Base-by-base conservation (phyloP, 2,113 vertebrate genomes). In the Tapirus terrestris region DNA sequence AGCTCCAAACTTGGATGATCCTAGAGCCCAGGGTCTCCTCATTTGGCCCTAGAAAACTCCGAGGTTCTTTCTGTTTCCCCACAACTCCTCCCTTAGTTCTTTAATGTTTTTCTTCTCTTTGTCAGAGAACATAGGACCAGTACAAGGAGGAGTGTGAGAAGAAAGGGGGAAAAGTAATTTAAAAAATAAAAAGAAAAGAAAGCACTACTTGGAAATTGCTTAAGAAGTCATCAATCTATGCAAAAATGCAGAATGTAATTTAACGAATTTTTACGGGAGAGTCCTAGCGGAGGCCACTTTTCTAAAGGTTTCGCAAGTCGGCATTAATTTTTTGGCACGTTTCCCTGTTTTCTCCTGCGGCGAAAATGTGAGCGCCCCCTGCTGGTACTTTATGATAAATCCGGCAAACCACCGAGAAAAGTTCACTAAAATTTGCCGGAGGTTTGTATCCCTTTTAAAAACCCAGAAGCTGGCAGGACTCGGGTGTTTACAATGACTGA, bases 341-440 rank as follows among this genome's bases (percentile, higher is more conserved):
- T 8, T 23, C 16, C 25, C 13, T 10, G 16, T 81, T 81, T 75
- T 33, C 43, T 84, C 20, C 36, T 23, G 65, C 16, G 23, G 21
- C 17, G 75, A 27, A 72, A 83, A 79, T 89, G 18, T 53, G 63
- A 75, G 76, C n/a, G 12, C 70, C 89, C 77, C 72, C 97, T 97
- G 86, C 91, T 95, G 97, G 95, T 51, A 29, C 14, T 39, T 43
- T 65, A 43, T 67, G 82, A 91, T 43, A 86, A 91, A 43, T 1
- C 85, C 60, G 77, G 45, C 36, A 92, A 87, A 88, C 20, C 29
- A 33, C 5, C 0, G 11, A 95, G 68, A 81, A 72, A 84, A 67
- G 4, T n/a, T 81, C 14, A 48, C 8, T 75, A 39, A 43, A 65
- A 68, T 53, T 58, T 68, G 45, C 4, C 8, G 51, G 33, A 82